phyloP scores from a whole-genome alignment of 2,797 vertebrate species.

The Halcyon chelicuti region DNA sequence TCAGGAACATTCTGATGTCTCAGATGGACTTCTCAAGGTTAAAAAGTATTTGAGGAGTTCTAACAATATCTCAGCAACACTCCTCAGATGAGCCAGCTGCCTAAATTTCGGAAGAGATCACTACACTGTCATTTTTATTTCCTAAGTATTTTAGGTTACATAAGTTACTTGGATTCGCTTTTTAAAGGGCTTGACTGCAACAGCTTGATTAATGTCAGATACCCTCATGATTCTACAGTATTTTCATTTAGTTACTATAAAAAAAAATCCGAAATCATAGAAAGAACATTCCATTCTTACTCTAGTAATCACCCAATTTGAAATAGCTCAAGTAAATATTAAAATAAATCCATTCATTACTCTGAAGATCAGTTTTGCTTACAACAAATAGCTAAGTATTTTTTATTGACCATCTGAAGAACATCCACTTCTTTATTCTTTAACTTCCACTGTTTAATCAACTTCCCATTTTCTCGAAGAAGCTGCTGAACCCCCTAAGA shows the following conservation, averaged over 20 bases:
- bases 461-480: not conserved
- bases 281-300: not conserved
- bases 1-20: not conserved
- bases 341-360: not conserved
- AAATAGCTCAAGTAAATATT: not conserved
- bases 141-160: not conserved
- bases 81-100: not conserved
- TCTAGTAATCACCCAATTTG: not conserved
- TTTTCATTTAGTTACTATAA: not conserved
- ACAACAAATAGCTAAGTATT: not conserved
- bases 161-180: not conserved
- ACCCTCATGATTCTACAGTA: not conserved
- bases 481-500: not conserved
- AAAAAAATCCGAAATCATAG: not conserved
- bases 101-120: not conserved
- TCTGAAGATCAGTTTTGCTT: not conserved
- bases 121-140: not conserved
- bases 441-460: not conserved
- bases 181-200: not conserved
- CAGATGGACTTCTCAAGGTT: not conserved
- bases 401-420: not conserved
- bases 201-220: not conserved
- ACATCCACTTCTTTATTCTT: not conserved
- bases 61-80: not conserved
- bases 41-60: not conserved